Conservation (phyloP, 2,113 vertebrate species). For the Onychostoma macrolepis region DNA sequence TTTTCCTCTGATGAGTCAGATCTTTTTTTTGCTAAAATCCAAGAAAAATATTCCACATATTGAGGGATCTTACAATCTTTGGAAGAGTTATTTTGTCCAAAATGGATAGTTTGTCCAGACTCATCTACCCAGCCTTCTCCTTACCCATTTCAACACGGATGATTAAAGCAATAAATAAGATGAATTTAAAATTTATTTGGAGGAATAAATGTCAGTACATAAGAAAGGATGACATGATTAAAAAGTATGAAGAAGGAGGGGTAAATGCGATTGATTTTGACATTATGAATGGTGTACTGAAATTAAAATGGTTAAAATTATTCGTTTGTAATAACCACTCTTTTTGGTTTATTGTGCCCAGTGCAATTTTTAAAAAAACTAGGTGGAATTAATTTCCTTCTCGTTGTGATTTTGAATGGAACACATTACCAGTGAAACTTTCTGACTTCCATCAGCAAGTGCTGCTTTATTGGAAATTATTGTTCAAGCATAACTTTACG, state of each 20-base stretch:
- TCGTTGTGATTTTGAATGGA: neutral
- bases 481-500: neutral
- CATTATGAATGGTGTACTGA: neutral
- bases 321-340: neutral
- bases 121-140: neutral
- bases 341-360: neutral
- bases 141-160: neutral
- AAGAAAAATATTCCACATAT: too few species aligned
- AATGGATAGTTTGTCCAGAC: neutral
- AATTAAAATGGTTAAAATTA: slow-evolving; percentile 18
- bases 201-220: neutral
- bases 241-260: neutral
- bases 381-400: too few species aligned
- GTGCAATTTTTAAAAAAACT: neutral
- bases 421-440: neutral
- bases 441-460: neutral
- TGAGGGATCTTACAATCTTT: neutral
- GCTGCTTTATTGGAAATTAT: neutral
- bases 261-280: slow-evolving; percentile 2
- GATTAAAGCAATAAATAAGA: neutral
- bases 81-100: neutral
- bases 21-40: too few species aligned
- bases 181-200: slow-evolving; percentile 7
- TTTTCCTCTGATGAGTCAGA: too few species aligned
- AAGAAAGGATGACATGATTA: neutral